These are phyloP conservation scores for Camponotus floridanus DNA, from an alignment of 1,140 invertebrate genomes.

Conservation along the genomic window DNA sequence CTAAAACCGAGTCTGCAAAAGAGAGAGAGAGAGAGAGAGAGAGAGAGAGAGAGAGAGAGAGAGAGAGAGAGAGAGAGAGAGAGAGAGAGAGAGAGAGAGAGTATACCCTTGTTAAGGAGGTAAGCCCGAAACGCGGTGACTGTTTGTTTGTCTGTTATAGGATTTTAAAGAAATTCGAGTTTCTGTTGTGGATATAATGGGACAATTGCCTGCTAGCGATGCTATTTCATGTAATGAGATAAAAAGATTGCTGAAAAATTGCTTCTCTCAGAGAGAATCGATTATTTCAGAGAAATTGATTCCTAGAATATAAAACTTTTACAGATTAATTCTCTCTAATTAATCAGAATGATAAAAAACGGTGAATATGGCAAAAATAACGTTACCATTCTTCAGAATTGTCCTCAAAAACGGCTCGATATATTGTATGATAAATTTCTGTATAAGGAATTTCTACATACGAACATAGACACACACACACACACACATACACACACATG, in stretches of 20 bases:
- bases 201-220: constrained; percentile 83
- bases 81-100: too few species aligned
- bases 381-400: constrained; percentile 51
- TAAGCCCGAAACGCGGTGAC: constrained; percentile 83
- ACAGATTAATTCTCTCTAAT: constrained; percentile 44
- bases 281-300: constrained; percentile 47
- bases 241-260: constrained; percentile 63
- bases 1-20: constrained; percentile 78
- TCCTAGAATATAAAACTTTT: constrained; percentile 29
- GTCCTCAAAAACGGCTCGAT: constrained; percentile 18
- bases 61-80: too few species aligned
- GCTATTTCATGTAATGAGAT: constrained; percentile 83
- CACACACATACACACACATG: too few species aligned
- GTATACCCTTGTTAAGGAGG: constrained; percentile 83
- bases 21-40: too few species aligned
- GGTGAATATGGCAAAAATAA: constrained; percentile 43
- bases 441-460: constrained; percentile 37
- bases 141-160: constrained; percentile 85
- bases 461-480: neutral
- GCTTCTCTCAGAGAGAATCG: constrained; percentile 68
- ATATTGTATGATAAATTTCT: constrained; percentile 28
- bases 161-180: constrained; percentile 80
- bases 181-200: constrained; percentile 82
- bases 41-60: too few species aligned
- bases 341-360: constrained; percentile 42